Percentiles rank a stretch among this genome's conserved stretches.
Conservation (phyloP, 92 coral and sea anemone species). For the Diadumene lineata region DNA sequence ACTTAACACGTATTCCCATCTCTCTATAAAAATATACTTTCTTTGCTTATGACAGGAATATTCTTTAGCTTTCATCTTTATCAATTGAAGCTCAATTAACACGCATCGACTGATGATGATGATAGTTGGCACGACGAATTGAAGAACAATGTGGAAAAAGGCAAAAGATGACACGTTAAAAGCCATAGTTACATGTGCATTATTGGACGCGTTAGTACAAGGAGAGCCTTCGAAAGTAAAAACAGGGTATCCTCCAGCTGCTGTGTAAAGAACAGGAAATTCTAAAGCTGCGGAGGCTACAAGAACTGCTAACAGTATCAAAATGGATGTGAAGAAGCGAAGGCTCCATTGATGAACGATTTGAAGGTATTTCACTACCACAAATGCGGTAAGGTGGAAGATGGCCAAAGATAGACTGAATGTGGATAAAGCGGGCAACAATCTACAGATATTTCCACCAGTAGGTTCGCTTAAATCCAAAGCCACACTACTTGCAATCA, state of each 20-base stretch:
- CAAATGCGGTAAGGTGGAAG: neutral
- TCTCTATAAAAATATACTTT: neutral
- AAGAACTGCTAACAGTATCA: neutral
- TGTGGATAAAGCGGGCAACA: neutral
- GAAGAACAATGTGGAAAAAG: neutral
- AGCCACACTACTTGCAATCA: neutral
- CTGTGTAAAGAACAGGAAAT: neutral
- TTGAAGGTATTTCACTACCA: neutral
- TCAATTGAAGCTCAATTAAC: neutral
- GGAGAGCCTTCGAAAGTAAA: neutral
- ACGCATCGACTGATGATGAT: neutral
- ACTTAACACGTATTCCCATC: neutral
- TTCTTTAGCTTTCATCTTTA: neutral
- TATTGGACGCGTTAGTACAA: neutral
- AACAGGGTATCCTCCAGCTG: neutral
- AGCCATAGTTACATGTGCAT: neutral
- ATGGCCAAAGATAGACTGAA: neutral
- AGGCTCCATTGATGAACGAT: neutral
- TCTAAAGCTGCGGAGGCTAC: neutral
- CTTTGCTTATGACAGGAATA: neutral
- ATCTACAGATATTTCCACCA: neutral
- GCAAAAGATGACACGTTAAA: neutral
- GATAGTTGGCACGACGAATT: neutral
- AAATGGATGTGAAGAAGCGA: neutral
- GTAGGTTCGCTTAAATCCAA: neutral